These are phyloP conservation scores for Vimba vimba DNA, from an alignment of 2,113 vertebrate genomes.

Conservation along the genomic window DNA sequence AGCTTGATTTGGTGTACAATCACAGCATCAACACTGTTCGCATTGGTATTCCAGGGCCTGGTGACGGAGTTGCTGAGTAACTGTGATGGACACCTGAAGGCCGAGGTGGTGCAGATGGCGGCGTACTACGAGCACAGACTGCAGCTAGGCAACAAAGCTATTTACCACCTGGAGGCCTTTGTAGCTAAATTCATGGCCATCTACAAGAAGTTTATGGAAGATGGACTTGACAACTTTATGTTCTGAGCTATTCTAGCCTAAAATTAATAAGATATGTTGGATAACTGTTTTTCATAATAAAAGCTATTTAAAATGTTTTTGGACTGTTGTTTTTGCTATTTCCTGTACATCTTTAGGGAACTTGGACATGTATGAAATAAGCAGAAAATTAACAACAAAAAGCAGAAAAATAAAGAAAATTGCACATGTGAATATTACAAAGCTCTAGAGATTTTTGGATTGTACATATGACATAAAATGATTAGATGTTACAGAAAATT, in stretches of 20 bases:
- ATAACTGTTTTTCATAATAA: slow-evolving; percentile 49
- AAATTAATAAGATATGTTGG: background rate
- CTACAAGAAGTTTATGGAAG: slow-evolving; percentile 99
- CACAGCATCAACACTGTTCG: background rate
- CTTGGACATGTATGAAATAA: background rate
- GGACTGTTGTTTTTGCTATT: background rate
- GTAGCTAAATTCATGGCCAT: slow-evolving; percentile 97
- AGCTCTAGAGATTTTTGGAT: background rate
- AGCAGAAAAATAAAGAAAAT: background rate
- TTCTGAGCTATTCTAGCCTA: slow-evolving; percentile 74
- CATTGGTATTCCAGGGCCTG: slow-evolving; percentile 78
- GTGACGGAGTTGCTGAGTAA: slow-evolving; percentile 90
- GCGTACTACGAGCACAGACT: slow-evolving; percentile 94
- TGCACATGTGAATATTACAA: background rate
- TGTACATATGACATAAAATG: too few species aligned
- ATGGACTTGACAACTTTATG: slow-evolving; percentile 93
- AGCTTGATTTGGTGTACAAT: background rate
- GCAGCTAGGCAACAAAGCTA: slow-evolving; percentile 93
- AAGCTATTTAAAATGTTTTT: slow-evolving; percentile 2
- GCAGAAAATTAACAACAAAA: background rate
- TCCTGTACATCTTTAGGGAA: too few species aligned
- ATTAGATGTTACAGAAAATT: too few species aligned
- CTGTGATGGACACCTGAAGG: slow-evolving; percentile 96
- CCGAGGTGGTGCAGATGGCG: slow-evolving; percentile 91
- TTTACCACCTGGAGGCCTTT: slow-evolving; percentile 98